Percentiles rank a stretch among this genome's conserved stretches.
Evolutionary conservation across 1,140 invertebrate genomes (phyloP).

Genomic region (Plutomurus gul): DNA sequence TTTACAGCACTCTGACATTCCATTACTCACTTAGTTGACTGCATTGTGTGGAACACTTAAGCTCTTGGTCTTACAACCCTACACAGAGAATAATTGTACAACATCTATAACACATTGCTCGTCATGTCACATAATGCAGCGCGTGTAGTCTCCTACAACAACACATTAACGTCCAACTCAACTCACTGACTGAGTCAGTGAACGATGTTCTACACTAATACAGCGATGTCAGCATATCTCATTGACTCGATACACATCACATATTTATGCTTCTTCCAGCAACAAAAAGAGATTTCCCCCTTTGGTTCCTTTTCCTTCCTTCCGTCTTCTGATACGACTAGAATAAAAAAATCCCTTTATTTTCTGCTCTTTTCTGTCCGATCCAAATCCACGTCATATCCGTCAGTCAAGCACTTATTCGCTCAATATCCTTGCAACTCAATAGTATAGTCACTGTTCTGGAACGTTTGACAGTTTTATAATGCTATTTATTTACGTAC

Average conservation of each 20-base stretch:
- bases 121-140: background rate
- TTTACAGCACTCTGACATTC: conserved; percentile 23
- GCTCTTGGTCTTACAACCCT: conserved; percentile 13
- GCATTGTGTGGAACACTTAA: conserved; percentile 28
- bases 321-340: background rate
- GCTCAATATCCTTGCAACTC: background rate
- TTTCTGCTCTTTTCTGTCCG: background rate
- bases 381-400: background rate
- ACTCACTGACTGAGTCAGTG: background rate
- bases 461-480: background rate
- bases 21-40: conserved; percentile 29
- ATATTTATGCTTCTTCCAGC: background rate
- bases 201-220: background rate
- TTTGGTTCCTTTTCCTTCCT: conserved; percentile 7
- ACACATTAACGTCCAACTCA: background rate
- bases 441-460: background rate
- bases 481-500: background rate
- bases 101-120: conserved; percentile 19
- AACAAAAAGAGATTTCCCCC: background rate
- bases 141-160: background rate
- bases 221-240: conserved; percentile 18
- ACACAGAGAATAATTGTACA: conserved; percentile 24
- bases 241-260: background rate
- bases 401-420: conserved; percentile 14
- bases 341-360: background rate